phyloP scores from a whole-genome alignment of 1,140 invertebrate genomes.

The Lycorma delicatula region DNA sequence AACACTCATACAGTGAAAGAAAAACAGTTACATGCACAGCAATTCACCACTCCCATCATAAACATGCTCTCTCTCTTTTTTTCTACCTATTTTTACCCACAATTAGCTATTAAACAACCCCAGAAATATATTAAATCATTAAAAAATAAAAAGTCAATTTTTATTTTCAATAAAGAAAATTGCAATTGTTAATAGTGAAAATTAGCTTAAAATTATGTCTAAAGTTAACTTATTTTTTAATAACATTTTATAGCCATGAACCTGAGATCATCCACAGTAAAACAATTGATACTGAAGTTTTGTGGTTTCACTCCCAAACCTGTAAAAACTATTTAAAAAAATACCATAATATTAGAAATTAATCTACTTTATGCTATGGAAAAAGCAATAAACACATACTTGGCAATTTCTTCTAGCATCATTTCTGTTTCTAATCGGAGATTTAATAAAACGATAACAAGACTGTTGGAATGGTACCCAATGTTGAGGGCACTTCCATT shows the following conservation, averaged over 20 bases:
- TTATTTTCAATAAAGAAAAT: no score
- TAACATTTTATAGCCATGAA: background rate
- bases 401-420: constrained; percentile 74
- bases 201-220: background rate
- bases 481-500: constrained; percentile 59
- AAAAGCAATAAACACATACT: constrained; percentile 26
- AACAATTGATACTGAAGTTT: background rate
- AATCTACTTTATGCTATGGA: background rate
- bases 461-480: constrained; percentile 67
- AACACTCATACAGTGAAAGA: no score
- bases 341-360: background rate
- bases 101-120: no score
- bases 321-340: background rate
- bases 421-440: constrained; percentile 62
- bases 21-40: no score
- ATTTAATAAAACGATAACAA: constrained; percentile 83
- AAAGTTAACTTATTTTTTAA: background rate
- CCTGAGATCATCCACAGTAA: background rate
- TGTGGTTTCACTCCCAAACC: background rate
- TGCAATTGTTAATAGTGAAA: no score
- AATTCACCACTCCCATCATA: no score
- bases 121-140: no score
- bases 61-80: no score
- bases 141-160: no score
- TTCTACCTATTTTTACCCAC: no score